phyloP scores from a whole-genome alignment of 2,113 vertebrate species.

The Trinectes maculatus region DNA sequence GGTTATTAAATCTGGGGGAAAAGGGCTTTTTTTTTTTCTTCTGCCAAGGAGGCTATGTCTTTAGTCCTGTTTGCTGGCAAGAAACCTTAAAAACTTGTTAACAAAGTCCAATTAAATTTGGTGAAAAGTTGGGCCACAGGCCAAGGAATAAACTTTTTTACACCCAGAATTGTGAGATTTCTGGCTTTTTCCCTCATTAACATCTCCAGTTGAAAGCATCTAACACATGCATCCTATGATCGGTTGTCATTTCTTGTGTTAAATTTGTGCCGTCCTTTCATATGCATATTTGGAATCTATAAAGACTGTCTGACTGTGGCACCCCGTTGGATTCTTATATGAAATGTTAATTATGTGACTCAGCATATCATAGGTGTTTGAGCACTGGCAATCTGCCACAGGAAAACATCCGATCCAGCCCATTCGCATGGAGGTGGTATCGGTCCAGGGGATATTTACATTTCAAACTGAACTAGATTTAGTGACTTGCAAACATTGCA shows the following conservation, averaged over 20 bases:
- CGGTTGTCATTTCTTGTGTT: not conserved
- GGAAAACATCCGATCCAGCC: not conserved
- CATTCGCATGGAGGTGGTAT: not conserved
- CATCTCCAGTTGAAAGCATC: not conserved
- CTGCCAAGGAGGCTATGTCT: not conserved
- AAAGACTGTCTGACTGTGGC: not conserved
- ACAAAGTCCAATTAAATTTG: slow-evolving; percentile 19
- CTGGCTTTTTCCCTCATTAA: not conserved
- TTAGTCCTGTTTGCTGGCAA: slow-evolving; percentile 4
- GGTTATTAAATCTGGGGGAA: slow-evolving; percentile 4
- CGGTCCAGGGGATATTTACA: not conserved
- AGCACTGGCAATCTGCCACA: slow-evolving; percentile 15
- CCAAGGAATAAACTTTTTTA: slow-evolving; percentile 24
- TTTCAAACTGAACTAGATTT: not conserved
- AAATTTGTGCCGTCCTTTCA: too few relatives aligned
- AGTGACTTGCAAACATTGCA: not conserved
- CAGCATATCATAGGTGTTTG: not conserved
- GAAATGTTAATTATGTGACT: slow-evolving; percentile 3
- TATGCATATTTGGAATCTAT: not conserved
- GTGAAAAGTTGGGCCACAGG: not conserved
- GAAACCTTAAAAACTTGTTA: slow-evolving; percentile 5
- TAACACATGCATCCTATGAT: too few relatives aligned
- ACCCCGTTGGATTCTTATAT: not conserved
- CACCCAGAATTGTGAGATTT: not conserved
- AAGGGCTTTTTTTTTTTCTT: not conserved